phyloP scores from a whole-genome alignment of 2,113 vertebrate species.

The Mustelus asterias region DNA sequence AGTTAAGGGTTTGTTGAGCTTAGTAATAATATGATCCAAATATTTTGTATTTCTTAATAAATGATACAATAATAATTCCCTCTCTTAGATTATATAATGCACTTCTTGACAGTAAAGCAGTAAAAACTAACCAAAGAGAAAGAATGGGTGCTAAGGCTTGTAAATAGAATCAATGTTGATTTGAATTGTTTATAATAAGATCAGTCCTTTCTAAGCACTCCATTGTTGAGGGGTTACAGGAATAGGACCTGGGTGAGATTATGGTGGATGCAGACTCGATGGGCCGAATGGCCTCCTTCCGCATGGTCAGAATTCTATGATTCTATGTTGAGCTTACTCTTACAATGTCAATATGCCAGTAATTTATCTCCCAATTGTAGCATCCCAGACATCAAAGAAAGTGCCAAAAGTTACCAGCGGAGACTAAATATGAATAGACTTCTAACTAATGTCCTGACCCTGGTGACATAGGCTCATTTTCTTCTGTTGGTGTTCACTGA shows the following conservation, averaged over 20 bases:
- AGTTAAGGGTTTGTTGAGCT: background rate
- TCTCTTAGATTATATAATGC: background rate
- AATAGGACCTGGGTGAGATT: too few relatives aligned
- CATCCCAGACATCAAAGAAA: background rate
- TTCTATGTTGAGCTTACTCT: background rate
- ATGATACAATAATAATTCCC: background rate
- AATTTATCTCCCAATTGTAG: background rate
- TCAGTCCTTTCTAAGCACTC: background rate
- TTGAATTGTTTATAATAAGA: background rate
- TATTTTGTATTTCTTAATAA: background rate
- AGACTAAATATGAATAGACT: background rate
- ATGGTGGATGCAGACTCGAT: too few relatives aligned
- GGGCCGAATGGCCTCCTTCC: too few relatives aligned
- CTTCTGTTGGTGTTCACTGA: background rate
- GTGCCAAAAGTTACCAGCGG: background rate
- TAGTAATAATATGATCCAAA: background rate
- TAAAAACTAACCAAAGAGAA: background rate
- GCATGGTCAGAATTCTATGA: too few relatives aligned
- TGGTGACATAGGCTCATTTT: background rate
- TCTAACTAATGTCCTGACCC: background rate
- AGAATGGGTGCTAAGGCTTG: background rate
- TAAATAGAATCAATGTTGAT: background rate
- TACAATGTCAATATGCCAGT: background rate
- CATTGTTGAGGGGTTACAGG: background rate
- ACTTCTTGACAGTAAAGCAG: background rate